Conservation (phyloP, 2,888 invertebrate genomes). For the Amiota mariae region DNA sequence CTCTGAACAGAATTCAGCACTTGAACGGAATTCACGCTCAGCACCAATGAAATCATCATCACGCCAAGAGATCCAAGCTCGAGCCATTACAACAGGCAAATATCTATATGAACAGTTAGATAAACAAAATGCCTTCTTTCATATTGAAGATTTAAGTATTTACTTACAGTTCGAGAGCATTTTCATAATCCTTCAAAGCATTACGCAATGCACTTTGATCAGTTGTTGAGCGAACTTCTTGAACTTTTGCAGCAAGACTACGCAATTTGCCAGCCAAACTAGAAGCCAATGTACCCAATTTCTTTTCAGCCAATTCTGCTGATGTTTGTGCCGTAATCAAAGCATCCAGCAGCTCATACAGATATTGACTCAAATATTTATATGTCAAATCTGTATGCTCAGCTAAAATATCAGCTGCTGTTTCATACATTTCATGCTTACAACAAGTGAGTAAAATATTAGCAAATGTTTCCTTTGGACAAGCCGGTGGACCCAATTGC, state of each 20-base stretch:
- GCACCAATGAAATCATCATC: slow-evolving; percentile 96
- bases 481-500: slow-evolving; percentile 88
- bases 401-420: slow-evolving; percentile 97
- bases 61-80: slow-evolving; percentile 99
- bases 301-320: slow-evolving; percentile 95
- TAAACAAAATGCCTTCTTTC: neutral
- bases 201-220: slow-evolving; percentile 92
- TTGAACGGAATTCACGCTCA: slow-evolving; percentile 96
- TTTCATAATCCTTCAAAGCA: slow-evolving; percentile 91
- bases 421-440: slow-evolving; percentile 96
- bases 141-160: neutral
- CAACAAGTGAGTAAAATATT: slow-evolving; percentile 95
- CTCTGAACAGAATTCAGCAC: slow-evolving; percentile 98
- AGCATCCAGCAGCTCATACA: slow-evolving; percentile 96
- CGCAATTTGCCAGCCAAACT: slow-evolving; percentile 91
- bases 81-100: slow-evolving; percentile 98
- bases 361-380: slow-evolving; percentile 93
- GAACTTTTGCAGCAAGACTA: slow-evolving; percentile 94
- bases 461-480: slow-evolving; percentile 97
- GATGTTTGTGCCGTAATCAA: slow-evolving; percentile 97
- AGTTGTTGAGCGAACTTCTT: slow-evolving; percentile 90
- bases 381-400: slow-evolving; percentile 97
- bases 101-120: slow-evolving; percentile 77
- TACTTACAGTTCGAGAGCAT: slow-evolving; percentile 83
- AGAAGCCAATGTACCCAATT: slow-evolving; percentile 94